Conservation (phyloP, 35 echinoderm and acorn worm genomes). For the Chiridota heheva region DNA sequence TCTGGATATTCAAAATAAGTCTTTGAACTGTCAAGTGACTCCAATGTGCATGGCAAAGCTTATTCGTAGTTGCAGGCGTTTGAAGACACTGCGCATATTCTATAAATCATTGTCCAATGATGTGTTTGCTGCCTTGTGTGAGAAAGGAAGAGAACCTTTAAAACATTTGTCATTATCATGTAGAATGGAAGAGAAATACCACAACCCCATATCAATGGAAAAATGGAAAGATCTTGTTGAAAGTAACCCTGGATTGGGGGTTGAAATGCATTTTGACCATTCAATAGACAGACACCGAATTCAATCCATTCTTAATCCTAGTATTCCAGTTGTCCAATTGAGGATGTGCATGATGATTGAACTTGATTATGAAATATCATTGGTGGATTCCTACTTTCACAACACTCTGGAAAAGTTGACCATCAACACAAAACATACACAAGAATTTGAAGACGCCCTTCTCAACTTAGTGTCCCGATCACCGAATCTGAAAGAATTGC, state of each 20-base stretch:
- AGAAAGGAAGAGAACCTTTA: conserved; percentile 42
- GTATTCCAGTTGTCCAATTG: conserved; percentile 73
- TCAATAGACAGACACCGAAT: conserved; percentile 86
- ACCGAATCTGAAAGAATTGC: conserved; percentile 52
- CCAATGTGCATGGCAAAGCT: conserved; percentile 60
- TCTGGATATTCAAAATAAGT: conserved; percentile 85
- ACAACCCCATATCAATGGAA: conserved; percentile 49
- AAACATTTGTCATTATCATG: conserved; percentile 70
- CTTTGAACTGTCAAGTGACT: conserved; percentile 73
- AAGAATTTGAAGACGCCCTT: conserved; percentile 59
- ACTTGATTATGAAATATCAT: conserved; percentile 64
- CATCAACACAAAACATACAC: conserved; percentile 68
- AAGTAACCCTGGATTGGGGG: conserved; percentile 52
- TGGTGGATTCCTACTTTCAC: conserved; percentile 58
- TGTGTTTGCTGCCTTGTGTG: conserved; percentile 50
- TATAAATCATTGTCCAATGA: conserved; percentile 78
- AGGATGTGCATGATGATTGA: conserved; percentile 63
- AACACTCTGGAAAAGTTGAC: conserved; percentile 72
- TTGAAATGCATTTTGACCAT: conserved; percentile 86
- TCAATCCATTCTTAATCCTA: conserved; percentile 67
- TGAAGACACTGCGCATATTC: conserved; percentile 51
- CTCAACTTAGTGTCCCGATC: conserved; percentile 62
- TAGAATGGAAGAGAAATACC: conserved; percentile 81
- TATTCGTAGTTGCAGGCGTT: conserved; percentile 68
- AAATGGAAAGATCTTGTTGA: conserved; percentile 68